A percentile compares a stretch with the other conserved stretches of the same genome.
phyloP scores from a whole-genome alignment of 2,797 vertebrate species.

The Macropodus opercularis region DNA sequence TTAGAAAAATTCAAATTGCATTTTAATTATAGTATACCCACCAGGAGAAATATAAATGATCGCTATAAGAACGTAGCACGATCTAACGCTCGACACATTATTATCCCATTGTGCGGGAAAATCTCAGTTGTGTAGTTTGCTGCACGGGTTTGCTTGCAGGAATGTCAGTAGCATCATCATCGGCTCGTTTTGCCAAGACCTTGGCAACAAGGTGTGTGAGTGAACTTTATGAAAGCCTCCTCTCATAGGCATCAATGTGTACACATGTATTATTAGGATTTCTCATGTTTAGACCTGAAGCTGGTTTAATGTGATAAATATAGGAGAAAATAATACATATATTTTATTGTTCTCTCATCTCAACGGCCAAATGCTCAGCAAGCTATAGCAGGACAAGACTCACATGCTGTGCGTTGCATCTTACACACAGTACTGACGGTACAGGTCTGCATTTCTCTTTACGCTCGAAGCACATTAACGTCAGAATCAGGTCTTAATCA shows the following conservation, averaged over 20 bases:
- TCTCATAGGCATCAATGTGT: conserved; percentile 11
- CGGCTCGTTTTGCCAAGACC: conserved; percentile 28
- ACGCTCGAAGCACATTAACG: too few species aligned
- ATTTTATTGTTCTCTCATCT: too few species aligned
- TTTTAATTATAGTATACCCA: conserved; percentile 66
- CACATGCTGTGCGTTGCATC: too few species aligned
- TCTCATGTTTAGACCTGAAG: too few species aligned
- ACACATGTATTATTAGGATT: too few species aligned
- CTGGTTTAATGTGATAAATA: too few species aligned
- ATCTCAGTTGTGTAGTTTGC: conserved; percentile 31
- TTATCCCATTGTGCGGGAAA: conserved; percentile 38
- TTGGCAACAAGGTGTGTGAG: conserved; percentile 46
- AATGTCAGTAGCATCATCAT: conserved; percentile 30
- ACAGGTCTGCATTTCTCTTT: too few species aligned
- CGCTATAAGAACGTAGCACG: conserved; percentile 49
- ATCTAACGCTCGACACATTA: conserved; percentile 54
- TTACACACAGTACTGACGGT: too few species aligned
- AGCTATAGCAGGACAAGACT: too few species aligned
- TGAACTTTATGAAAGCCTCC: conserved; percentile 8
- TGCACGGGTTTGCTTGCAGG: conserved; percentile 11
- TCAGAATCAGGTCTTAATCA: too few species aligned
- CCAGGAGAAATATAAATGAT: conserved; percentile 55
- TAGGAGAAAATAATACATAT: too few species aligned
- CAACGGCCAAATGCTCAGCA: too few species aligned
- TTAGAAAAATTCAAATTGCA: conserved; percentile 58